Percentiles rank a stretch among this genome's conserved stretches.
These are phyloP conservation scores for Pterocles orientalis DNA, from an alignment of 2,113 vertebrate species.

Conservation along the genomic window DNA sequence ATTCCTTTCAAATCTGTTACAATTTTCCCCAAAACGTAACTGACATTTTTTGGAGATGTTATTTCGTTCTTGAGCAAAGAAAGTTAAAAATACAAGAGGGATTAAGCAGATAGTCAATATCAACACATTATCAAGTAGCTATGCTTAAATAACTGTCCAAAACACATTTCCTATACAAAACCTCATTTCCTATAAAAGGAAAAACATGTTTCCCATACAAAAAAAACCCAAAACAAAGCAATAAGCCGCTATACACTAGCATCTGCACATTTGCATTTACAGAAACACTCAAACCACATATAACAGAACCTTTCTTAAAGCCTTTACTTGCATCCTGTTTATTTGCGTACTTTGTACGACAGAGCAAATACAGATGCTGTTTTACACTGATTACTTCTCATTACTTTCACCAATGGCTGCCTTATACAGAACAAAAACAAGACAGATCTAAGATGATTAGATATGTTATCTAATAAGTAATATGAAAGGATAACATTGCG, in stretches of 20 bases:
- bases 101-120: background rate
- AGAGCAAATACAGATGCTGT: background rate
- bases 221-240: background rate
- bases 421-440: background rate
- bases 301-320: background rate
- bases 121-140: background rate
- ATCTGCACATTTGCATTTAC: background rate
- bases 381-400: background rate
- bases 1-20: background rate
- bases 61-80: background rate
- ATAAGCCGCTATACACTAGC: background rate
- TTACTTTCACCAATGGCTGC: background rate
- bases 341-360: background rate
- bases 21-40: background rate
- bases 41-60: background rate
- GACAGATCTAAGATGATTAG: background rate
- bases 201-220: background rate
- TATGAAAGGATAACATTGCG: background rate
- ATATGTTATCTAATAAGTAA: background rate
- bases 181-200: background rate
- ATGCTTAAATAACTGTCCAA: background rate
- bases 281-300: background rate
- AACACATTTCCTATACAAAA: background rate
- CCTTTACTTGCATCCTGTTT: slow-evolving; percentile 5
- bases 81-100: background rate